Conservation (phyloP, 2,113 vertebrate species). For the Papio anubis region DNA sequence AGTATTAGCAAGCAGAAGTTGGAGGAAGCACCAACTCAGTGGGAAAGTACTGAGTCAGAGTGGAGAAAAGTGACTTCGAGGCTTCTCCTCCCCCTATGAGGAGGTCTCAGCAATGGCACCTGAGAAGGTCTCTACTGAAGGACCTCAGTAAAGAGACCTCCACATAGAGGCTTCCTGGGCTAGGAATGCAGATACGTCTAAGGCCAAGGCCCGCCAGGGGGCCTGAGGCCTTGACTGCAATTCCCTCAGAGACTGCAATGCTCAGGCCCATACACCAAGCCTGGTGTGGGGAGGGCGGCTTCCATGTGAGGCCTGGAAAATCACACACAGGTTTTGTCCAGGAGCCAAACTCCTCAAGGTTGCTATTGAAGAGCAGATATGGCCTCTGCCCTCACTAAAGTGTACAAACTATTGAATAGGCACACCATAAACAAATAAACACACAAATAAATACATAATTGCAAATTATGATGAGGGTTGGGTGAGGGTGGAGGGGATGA, state of each 20-base stretch:
- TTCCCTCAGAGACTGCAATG: not conserved
- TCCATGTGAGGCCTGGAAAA: not conserved
- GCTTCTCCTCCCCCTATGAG: not conserved
- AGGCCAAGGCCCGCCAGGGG: accelerated
- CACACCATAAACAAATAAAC: not conserved
- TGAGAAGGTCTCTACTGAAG: not conserved
- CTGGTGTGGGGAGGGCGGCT: not conserved
- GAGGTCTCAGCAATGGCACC: not conserved
- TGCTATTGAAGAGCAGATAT: not conserved
- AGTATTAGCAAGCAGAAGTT: not conserved
- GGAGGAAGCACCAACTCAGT: not conserved
- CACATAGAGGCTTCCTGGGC: not conserved
- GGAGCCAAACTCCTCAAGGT: not conserved
- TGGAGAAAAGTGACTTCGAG: not conserved
- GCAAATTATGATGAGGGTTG: not conserved
- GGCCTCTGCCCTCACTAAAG: not conserved
- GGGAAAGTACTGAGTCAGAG: not conserved
- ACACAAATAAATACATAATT: not conserved
- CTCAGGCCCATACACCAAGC: accelerated
- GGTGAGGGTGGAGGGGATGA: accelerated
- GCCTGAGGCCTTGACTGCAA: not conserved
- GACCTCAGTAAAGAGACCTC: not conserved
- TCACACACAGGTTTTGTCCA: not conserved
- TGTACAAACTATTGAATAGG: not conserved
- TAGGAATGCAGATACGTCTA: not conserved